Conservation (phyloP, 2,113 vertebrate species). For the Thamnophis sirtalis region DNA sequence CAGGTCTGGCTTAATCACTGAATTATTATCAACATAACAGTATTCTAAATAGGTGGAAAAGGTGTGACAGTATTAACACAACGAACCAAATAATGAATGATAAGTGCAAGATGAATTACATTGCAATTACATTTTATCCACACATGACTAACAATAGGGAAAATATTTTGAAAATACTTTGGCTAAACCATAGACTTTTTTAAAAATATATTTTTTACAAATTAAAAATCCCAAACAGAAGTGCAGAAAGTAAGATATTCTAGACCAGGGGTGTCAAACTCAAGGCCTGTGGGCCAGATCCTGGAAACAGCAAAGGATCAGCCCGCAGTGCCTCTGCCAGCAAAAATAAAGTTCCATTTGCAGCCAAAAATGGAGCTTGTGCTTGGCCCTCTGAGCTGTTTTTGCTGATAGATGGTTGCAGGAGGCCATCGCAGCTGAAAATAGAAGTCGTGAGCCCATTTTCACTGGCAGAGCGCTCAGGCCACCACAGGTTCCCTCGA, state of each 20-base stretch:
- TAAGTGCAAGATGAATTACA: not conserved
- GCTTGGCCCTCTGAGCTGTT: too few relatives aligned
- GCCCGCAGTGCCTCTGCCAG: too few relatives aligned
- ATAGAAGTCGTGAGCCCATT: too few relatives aligned
- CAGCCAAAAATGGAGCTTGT: too few relatives aligned
- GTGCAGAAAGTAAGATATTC: not conserved
- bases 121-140: conserved; percentile 4
- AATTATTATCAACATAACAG: conserved; percentile 14
- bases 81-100: not conserved
- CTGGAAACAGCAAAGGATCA: too few relatives aligned
- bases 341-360: too few relatives aligned
- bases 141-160: not conserved
- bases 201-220: not conserved
- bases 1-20: conserved; percentile 2
- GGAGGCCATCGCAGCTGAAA: too few relatives aligned
- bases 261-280: not conserved
- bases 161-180: not conserved
- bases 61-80: conserved; percentile 3
- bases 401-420: too few relatives aligned
- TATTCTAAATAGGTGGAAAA: conserved; percentile 10
- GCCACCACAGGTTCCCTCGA: too few relatives aligned
- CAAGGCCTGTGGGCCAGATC: too few relatives aligned
- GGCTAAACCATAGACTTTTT: not conserved
- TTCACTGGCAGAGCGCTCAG: too few relatives aligned
- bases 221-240: not conserved